Evolutionary conservation across 1,140 invertebrate genomes (phyloP).

Genomic region (Bombus ignitus): DNA sequence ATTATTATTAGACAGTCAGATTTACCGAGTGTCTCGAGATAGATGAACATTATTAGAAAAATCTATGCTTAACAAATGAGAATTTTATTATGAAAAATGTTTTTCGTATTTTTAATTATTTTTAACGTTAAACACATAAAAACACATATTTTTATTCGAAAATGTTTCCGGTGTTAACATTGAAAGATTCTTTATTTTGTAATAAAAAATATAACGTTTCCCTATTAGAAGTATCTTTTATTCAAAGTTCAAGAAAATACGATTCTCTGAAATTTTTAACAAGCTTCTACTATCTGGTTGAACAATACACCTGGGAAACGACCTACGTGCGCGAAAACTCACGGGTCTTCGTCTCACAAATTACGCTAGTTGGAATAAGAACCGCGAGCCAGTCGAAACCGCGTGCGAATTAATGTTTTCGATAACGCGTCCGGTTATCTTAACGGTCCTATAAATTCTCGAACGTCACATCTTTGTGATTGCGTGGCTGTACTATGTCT

Average conservation of each 20-base stretch:
- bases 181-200: no score
- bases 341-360: neutral
- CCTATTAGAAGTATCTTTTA: no score
- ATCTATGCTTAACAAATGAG: neutral
- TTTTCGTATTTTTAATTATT: no score
- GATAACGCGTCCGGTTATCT: slow-evolving; percentile 34
- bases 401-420: slow-evolving; percentile 20
- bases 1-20: no score
- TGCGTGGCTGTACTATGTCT: neutral
- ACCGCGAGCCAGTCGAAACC: neutral
- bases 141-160: no score
- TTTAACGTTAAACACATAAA: no score
- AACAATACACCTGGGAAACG: neutral
- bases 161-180: no score
- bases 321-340: neutral
- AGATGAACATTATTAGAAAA: neutral
- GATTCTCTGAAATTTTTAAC: no score
- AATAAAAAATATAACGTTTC: no score
- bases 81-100: no score
- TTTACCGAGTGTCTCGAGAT: no score
- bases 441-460: slow-evolving; percentile 35
- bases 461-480: slow-evolving; percentile 19
- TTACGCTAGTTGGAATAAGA: neutral
- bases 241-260: neutral
- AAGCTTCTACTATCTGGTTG: no score